Conservation (phyloP, 2,797 vertebrate species). For the Steatocranus sp. region DNA sequence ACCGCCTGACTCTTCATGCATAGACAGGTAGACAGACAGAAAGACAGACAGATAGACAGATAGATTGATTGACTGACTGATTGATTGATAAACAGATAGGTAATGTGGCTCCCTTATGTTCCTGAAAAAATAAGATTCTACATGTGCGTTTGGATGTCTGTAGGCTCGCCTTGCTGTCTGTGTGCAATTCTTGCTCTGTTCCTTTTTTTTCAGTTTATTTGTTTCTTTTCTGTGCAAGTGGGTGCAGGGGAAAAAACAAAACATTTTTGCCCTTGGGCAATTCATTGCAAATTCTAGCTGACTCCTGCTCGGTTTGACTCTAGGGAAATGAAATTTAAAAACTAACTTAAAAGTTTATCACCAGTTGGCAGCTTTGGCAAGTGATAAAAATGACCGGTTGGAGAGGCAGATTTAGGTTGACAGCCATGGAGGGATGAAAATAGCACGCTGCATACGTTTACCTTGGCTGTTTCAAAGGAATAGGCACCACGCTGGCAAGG, state of each 20-base stretch:
- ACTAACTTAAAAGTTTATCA: constrained; percentile 71
- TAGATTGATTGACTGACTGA: constrained; percentile 26
- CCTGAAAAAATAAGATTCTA: background rate
- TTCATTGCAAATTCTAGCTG: constrained; percentile 67
- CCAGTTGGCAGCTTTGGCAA: constrained; percentile 73
- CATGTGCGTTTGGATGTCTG: background rate
- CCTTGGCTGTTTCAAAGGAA: constrained; percentile 67
- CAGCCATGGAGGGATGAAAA: constrained; percentile 63
- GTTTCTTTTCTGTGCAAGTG: constrained; percentile 40
- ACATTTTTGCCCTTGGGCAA: constrained; percentile 67
- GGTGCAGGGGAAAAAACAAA: constrained; percentile 30
- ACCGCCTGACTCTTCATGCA: constrained; percentile 25
- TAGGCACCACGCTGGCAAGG: constrained; percentile 55
- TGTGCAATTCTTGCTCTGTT: constrained; percentile 17
- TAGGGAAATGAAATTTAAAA: constrained; percentile 66
- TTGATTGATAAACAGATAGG: constrained; percentile 15
- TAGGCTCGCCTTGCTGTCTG: background rate
- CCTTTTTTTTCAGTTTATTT: constrained; percentile 21
- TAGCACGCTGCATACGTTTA: constrained; percentile 65
- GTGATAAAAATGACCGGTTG: constrained; percentile 74
- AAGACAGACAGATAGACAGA: constrained; percentile 14
- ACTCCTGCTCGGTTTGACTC: constrained; percentile 57
- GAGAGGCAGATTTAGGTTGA: constrained; percentile 67
- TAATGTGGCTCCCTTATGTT: background rate
- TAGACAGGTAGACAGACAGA: background rate